Conservation (phyloP, 1,140 invertebrate genomes). For the Meloidogyne exigua region DNA sequence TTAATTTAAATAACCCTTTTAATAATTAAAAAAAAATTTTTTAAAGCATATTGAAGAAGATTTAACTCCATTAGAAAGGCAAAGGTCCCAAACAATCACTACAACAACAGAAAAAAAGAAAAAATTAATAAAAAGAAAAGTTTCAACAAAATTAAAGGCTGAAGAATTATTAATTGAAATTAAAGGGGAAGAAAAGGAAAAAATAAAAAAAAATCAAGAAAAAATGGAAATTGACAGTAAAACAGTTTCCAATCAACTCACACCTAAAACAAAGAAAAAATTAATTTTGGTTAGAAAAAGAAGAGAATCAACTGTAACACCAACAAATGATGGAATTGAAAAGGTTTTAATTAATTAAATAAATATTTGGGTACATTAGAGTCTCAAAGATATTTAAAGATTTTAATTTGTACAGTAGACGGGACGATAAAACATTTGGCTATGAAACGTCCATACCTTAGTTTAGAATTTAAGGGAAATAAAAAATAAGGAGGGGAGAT, state of each 20-base stretch:
- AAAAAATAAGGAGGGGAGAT: too few species aligned
- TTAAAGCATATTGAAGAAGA: not conserved
- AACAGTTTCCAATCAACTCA: not conserved
- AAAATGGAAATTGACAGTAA: not conserved
- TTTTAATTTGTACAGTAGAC: too few species aligned
- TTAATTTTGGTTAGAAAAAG: not conserved
- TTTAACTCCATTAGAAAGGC: not conserved
- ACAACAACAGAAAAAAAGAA: not conserved
- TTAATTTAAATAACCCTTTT: too few species aligned
- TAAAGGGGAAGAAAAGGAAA: not conserved
- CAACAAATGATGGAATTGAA: not conserved
- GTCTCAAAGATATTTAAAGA: too few species aligned
- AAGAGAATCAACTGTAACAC: slow-evolving; percentile 3
- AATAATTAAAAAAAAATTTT: not conserved
- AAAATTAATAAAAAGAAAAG: not conserved
- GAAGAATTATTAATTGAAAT: not conserved
- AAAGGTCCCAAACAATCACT: not conserved
- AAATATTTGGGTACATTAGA: too few species aligned
- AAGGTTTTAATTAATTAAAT: not conserved
- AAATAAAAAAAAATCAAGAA: not conserved
- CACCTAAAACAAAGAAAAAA: not conserved
- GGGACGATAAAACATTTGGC: too few species aligned
- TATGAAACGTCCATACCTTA: too few species aligned
- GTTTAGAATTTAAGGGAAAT: too few species aligned
- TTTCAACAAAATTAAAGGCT: not conserved